phyloP scores from a whole-genome alignment of 2,113 vertebrate genomes.

The Elanus axillaris region DNA sequence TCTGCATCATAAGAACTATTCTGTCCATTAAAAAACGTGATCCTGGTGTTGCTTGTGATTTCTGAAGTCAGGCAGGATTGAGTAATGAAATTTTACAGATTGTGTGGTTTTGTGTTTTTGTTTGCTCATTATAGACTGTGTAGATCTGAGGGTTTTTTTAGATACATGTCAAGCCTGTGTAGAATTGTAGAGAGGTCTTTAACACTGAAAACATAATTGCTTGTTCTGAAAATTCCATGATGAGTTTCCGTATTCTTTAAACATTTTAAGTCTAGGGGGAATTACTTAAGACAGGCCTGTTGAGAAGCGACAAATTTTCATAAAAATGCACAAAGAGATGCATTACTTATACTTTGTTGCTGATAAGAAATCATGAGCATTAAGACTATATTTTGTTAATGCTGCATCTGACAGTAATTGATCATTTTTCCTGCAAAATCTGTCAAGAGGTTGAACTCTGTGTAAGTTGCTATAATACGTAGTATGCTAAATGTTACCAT shows the following conservation, averaged over 20 bases:
- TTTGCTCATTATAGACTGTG: background rate
- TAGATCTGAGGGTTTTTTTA: rapidly evolving
- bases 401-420: background rate
- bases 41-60: background rate
- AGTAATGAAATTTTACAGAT: no score
- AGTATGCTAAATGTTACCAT: rapidly evolving
- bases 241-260: background rate
- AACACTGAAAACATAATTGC: background rate
- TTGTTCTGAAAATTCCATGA: background rate
- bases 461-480: rapidly evolving
- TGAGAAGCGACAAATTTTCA: background rate
- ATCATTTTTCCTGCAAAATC: background rate
- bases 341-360: background rate
- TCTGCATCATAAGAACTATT: background rate
- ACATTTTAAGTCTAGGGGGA: rapidly evolving
- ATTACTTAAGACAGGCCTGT: background rate
- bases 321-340: background rate
- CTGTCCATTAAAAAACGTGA: background rate
- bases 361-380: rapidly evolving
- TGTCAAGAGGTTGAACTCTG: background rate
- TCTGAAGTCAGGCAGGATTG: background rate
- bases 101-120: background rate
- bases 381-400: background rate
- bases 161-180: rapidly evolving
- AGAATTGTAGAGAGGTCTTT: background rate